Evolutionary conservation across 2,797 vertebrate species (phyloP), one percentile per base, ranked within the genome.

Genomic region (Naso thynnoides): DNA sequence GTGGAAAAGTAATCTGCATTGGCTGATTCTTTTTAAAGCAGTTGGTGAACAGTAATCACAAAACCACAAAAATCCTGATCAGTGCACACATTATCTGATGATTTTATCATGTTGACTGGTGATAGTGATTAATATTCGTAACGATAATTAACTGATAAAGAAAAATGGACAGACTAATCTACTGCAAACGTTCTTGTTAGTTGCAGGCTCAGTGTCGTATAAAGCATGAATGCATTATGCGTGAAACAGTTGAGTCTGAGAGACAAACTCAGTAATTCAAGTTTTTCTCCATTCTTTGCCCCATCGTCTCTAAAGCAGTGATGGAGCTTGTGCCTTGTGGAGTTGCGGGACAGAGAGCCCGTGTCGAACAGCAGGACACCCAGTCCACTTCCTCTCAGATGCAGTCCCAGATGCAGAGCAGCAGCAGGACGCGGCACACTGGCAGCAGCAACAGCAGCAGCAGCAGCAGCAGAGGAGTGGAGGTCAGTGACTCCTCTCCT

Each of bases 401-500:
- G 45, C 72, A 63, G 56, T 24, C 19, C 48, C 70, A 76, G 81
- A 57, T 18, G 39, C 76, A 78, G 81, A 57, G 1, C 62, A 70
- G 31, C 45, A 67, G 52, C 74, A 85, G 87, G 89, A 82, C 65
- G 45, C 82, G 73, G 71, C 76, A 16, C 1, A 27, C 69, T 33
- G 23, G 73, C 67, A 38, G 29, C 73, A 44, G 63, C 79, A 82
- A 70, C 81, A 47, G 62, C 73, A 39, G 26, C 81, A 49, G 61
- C 73, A 39, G 26, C 84, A 56, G 56, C 79, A 82, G 73, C 89
- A 87, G 91, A 86, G 90, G 90, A 91, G 91, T 87, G 93, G 94
- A 95, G 94, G 94, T 95, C 94, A 94, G 94, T 95, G 93, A 89
- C 93, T 92, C 93, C 91, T 93, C 93, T 89, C 89, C 91, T 91